These are phyloP conservation scores for Struthidea cinerea DNA, from an alignment of 2,113 vertebrate species.

Conservation along the genomic window DNA sequence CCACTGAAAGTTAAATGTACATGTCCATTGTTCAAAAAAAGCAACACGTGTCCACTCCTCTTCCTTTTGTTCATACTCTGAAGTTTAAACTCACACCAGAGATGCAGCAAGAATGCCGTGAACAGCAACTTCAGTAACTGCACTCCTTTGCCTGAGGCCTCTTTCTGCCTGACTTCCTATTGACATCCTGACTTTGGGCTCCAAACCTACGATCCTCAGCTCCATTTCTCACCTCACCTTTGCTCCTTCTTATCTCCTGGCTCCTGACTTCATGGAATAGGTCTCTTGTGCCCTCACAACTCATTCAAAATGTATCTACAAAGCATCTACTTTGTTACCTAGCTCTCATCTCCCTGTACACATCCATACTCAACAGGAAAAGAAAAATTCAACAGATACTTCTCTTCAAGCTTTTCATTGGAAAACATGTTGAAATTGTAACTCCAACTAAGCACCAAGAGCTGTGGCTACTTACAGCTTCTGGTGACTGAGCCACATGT, in stretches of 20 bases:
- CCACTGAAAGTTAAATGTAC: not conserved
- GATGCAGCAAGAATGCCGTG: not conserved
- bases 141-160: not conserved
- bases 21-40: fast-evolving
- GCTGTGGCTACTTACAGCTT: not conserved
- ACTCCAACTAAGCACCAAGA: not conserved
- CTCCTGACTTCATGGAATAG: fast-evolving
- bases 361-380: not conserved
- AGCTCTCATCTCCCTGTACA: fast-evolving
- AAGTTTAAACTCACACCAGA: not conserved
- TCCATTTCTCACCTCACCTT: not conserved
- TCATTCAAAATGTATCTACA: not conserved
- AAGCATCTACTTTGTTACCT: not conserved
- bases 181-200: not conserved
- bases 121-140: not conserved
- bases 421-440: not conserved
- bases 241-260: not conserved
- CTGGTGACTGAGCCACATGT: not conserved
- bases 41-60: not conserved
- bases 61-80: not conserved
- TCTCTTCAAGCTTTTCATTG: not conserved
- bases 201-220: not conserved
- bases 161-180: not conserved
- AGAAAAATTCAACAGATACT: not conserved
- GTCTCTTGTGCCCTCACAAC: not conserved